phyloP scores from a whole-genome alignment of 2,888 invertebrate genomes.

The Drosophila neutralis region DNA sequence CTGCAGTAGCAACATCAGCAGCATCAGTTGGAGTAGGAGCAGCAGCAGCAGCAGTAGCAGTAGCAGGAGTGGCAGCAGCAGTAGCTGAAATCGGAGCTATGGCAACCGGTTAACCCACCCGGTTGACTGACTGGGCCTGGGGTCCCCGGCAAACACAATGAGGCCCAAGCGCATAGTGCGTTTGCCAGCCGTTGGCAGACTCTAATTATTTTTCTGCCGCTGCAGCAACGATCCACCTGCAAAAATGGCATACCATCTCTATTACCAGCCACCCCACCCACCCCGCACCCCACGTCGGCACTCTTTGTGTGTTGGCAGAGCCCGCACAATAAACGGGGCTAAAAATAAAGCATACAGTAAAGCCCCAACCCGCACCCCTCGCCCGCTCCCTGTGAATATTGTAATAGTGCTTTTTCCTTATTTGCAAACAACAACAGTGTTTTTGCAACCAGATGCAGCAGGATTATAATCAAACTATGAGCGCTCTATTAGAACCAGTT shows the following conservation, averaged over 20 bases:
- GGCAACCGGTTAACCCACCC: constrained; percentile 36
- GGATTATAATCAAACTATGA: constrained; percentile 70
- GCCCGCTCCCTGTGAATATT: not conserved
- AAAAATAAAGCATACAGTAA: constrained; percentile 67
- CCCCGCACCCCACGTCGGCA: not conserved
- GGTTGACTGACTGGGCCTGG: not conserved
- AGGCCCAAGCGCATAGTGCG: constrained; percentile 57
- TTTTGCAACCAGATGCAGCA: constrained; percentile 45
- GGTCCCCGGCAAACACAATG: constrained; percentile 41
- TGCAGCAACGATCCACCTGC: constrained; percentile 62
- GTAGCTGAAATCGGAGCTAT: constrained; percentile 20
- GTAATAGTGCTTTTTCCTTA: constrained; percentile 45
- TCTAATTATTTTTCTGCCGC: constrained; percentile 78
- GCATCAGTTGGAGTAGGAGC: not conserved
- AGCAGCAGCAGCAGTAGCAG: constrained; percentile 15
- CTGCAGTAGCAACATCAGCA: constrained; percentile 49
- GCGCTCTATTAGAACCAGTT: constrained; percentile 53
- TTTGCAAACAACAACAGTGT: constrained; percentile 66
- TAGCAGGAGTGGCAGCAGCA: constrained; percentile 39
- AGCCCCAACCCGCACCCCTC: not conserved
- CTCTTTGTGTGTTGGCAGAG: constrained; percentile 52
- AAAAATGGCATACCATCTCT: constrained; percentile 42
- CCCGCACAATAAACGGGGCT: constrained; percentile 71
- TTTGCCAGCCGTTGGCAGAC: constrained; percentile 64
- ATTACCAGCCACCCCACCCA: constrained; percentile 13